Conservation (phyloP, 2,797 vertebrate species). For the Oophaga sylvatica region DNA sequence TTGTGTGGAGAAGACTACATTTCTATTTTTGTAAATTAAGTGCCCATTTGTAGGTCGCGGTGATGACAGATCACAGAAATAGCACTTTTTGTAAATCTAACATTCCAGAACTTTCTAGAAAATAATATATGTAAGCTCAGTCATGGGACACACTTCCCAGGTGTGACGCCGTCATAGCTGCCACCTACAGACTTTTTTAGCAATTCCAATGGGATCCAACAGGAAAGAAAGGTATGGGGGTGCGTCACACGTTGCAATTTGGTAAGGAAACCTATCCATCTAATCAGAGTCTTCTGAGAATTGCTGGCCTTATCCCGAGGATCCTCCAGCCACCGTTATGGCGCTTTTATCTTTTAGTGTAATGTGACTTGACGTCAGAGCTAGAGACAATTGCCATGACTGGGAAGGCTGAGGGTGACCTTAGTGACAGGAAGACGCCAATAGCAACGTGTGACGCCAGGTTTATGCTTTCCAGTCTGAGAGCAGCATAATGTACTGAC, state of each 20-base stretch:
- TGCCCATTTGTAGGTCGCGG: background rate
- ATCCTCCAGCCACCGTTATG: background rate
- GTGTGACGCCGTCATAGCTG: background rate
- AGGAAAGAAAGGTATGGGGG: background rate
- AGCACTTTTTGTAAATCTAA: slow-evolving; percentile 31
- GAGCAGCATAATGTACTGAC: too few relatives aligned
- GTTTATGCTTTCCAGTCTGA: too few relatives aligned
- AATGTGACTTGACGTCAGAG: background rate
- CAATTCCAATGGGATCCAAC: background rate
- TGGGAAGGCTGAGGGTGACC: background rate
- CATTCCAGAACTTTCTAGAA: background rate
- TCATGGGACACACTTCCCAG: background rate
- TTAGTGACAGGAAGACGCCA: background rate
- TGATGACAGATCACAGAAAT: background rate
- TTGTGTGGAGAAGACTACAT: background rate
- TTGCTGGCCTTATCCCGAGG: background rate
- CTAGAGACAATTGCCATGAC: background rate
- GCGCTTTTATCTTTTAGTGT: background rate
- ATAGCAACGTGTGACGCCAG: too few relatives aligned
- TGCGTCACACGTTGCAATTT: background rate
- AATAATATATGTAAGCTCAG: background rate
- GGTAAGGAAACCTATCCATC: background rate
- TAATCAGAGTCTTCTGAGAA: background rate
- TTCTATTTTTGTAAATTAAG: slow-evolving; percentile 43
- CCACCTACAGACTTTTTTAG: background rate